Base-by-base conservation (phyloP, 2,113 vertebrate genomes). In the Prietella phreatophila region DNA sequence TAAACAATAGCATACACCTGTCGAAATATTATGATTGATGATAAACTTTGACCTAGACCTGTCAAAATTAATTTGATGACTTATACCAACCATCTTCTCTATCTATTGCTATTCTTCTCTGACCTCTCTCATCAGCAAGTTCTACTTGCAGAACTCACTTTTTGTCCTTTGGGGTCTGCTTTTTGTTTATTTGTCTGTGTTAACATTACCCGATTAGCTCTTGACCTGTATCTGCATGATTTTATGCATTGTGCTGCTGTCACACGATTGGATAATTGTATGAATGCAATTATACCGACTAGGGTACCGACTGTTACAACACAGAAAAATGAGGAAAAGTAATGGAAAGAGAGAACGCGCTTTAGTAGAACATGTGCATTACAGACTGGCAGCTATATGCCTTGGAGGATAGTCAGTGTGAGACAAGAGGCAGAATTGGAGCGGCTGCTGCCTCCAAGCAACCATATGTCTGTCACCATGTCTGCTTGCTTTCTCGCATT, bases 381-480 rank as follows among this genome's bases (percentile, higher is more conserved):
- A 39, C 17, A 53, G 58, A 61, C 10, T 60, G 65, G 87, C 90
- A 86, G 33, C 88, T 88, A 81, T 85, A 81, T 82, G 88, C 88
- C 86, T 82, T 82, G 58, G 60, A 88, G 88, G 88, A 39, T 60
- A 85, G 67, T 42, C 47, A 86, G 71, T 36, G 39, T 79, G 80
- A 88, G 85, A 80, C 71, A 56, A 71, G 71, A 53, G 78, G 50
- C 53, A 58, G 33, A 75, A 76, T 55, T 55, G 42, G 20, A 36
- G 25, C 56, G 53, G 73, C 85, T 83, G 33, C 65, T 89, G 91
- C 91, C 91, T 87, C 85, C 30, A 47, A 90, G 87, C 88, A 88
- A 55, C 85, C 91, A 92, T 92, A 91, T 92, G 91, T 55, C 76
- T 79, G 58, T 80, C 75, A 83, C 73, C 33, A 30, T 75, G 25